These are phyloP conservation scores for Catharus fuscescens DNA, from an alignment of 2,113 vertebrate genomes.

Conservation along the genomic window DNA sequence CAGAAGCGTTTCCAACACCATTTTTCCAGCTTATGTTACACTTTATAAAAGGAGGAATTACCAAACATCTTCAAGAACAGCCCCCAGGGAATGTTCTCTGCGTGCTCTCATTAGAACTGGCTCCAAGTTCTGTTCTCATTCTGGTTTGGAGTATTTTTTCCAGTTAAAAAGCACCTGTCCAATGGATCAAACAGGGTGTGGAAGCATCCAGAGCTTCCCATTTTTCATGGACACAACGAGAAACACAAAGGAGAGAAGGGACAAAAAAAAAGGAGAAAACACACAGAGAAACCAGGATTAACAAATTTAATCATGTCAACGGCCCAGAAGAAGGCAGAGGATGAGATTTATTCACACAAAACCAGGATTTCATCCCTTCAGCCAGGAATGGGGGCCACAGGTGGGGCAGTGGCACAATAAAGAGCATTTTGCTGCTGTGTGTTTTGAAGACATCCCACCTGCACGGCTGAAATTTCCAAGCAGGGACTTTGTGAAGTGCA, in stretches of 20 bases:
- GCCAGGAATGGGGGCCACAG: background rate
- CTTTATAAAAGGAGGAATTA: background rate
- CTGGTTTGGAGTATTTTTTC: background rate
- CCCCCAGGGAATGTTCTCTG: background rate
- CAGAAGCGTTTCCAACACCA: background rate
- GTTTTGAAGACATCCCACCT: background rate
- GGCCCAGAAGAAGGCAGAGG: background rate
- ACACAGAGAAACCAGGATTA: background rate
- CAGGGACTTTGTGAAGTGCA: background rate
- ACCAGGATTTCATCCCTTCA: background rate
- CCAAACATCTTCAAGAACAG: background rate
- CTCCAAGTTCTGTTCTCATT: background rate
- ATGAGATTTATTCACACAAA: background rate
- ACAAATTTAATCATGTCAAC: background rate
- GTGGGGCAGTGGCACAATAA: background rate
- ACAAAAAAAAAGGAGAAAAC: background rate
- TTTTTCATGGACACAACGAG: background rate
- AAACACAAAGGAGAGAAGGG: background rate
- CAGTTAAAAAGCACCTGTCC: background rate
- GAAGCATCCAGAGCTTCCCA: background rate
- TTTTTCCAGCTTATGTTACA: background rate
- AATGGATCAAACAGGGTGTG: background rate
- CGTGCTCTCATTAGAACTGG: background rate
- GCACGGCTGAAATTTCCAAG: background rate
- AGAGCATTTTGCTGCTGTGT: background rate